Evolutionary conservation across 2,113 vertebrate genomes (phyloP).

Genomic region (Engraulis encrasicolus): DNA sequence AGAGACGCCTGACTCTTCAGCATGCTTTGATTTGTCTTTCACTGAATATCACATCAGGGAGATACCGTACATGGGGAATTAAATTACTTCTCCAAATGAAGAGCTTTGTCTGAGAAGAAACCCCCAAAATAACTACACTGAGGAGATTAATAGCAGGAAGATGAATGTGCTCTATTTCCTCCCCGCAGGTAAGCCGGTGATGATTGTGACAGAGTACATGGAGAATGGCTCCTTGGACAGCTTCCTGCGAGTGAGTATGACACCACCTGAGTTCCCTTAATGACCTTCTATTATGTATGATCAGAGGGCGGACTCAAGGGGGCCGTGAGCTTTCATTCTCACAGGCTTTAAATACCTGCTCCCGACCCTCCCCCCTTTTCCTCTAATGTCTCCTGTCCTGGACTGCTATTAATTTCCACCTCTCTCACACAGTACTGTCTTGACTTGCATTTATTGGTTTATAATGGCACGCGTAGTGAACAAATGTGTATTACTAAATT

Average conservation of each 20-base stretch:
- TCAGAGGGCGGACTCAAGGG: slow-evolving; percentile 29
- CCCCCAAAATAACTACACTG: background rate
- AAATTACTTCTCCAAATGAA: background rate
- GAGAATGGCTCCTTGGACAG: slow-evolving; percentile 90
- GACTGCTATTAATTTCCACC: background rate
- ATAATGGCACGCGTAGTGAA: slow-evolving; percentile 35
- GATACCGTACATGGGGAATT: background rate
- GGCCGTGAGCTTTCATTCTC: slow-evolving; percentile 30
- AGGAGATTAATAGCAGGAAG: background rate
- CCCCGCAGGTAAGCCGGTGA: slow-evolving; percentile 84
- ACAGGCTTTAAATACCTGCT: slow-evolving; percentile 42
- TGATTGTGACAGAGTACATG: slow-evolving; percentile 92
- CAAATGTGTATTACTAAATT: too few species aligned
- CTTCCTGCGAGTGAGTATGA: slow-evolving; percentile 83
- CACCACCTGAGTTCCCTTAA: slow-evolving; percentile 39
- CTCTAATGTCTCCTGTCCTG: background rate
- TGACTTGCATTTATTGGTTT: slow-evolving; percentile 32
- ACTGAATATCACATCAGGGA: background rate
- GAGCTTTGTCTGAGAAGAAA: background rate
- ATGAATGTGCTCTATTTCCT: slow-evolving; percentile 39
- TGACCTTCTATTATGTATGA: slow-evolving; percentile 46
- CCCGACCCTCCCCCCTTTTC: background rate
- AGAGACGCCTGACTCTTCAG: background rate
- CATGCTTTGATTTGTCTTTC: background rate
- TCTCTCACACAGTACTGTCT: slow-evolving; percentile 24